Conservation (phyloP, 2,888 invertebrate genomes). For the Drosophila recens region DNA sequence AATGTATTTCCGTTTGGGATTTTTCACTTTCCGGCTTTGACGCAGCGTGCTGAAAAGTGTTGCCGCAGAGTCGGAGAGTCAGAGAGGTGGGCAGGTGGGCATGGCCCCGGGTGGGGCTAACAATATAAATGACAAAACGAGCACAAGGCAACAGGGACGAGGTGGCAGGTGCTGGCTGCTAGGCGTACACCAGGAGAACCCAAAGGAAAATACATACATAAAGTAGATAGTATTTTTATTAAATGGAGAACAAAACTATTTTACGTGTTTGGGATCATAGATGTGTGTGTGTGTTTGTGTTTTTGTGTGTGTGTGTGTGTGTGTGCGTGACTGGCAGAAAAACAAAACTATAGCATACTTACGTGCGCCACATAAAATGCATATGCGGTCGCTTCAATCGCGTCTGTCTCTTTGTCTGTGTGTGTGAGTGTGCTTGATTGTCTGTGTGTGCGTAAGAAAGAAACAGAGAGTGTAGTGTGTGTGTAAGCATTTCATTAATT, state of each 20-base stretch:
- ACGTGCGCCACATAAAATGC: conserved; percentile 74
- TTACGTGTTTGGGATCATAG: conserved; percentile 67
- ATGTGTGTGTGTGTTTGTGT: conserved; percentile 19
- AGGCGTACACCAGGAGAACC: conserved; percentile 3
- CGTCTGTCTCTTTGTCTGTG: not conserved
- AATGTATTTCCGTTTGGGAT: conserved; percentile 83
- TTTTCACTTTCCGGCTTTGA: conserved; percentile 79
- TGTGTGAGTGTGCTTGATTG: not conserved
- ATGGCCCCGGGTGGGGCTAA: conserved; percentile 22
- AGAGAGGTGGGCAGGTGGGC: conserved; percentile 34
- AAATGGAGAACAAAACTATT: conserved; percentile 79
- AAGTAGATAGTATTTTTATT: conserved; percentile 74
- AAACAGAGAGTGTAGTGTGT: not conserved
- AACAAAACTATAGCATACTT: conserved; percentile 63
- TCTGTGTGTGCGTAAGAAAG: not conserved
- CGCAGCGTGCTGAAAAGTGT: conserved; percentile 64
- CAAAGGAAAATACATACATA: conserved; percentile 53
- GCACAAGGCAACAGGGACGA: conserved; percentile 19
- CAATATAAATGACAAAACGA: conserved; percentile 78
- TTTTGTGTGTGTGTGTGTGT: conserved; percentile 13
- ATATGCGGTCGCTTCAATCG: conserved; percentile 50
- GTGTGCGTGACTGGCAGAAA: conserved; percentile 49
- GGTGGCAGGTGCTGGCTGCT: not conserved
- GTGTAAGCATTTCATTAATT: conserved; percentile 24
- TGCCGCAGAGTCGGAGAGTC: conserved; percentile 58